Conservation (phyloP, 1,140 invertebrate species). For the Triops cancriformis region DNA sequence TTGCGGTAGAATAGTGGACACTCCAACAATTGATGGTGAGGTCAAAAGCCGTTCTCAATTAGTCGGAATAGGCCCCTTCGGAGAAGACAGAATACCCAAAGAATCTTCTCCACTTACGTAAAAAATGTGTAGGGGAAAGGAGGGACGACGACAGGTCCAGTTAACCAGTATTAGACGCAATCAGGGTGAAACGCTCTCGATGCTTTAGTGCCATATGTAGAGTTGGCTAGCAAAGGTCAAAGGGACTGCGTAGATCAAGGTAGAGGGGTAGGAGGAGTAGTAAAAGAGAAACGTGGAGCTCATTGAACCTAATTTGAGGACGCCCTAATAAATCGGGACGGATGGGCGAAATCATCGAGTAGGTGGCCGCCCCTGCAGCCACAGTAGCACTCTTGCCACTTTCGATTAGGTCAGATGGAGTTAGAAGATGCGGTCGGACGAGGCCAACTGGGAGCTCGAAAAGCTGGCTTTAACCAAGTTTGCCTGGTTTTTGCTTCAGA, state of each 20-base stretch:
- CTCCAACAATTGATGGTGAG: neutral
- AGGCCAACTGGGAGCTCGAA: no score
- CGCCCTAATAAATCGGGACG: neutral
- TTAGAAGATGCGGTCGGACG: neutral
- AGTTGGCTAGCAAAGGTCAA: neutral
- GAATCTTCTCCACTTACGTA: constrained; percentile 1
- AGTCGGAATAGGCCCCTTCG: neutral
- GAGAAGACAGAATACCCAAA: neutral
- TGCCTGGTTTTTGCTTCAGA: neutral
- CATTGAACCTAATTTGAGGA: neutral
- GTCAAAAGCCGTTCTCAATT: constrained; percentile 10
- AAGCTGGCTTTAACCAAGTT: no score
- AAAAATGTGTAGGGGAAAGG: neutral
- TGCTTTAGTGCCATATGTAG: neutral
- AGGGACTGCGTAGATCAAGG: neutral
- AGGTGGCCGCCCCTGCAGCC: neutral
- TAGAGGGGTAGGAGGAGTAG: neutral
- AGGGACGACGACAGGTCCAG: neutral
- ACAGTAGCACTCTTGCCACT: neutral
- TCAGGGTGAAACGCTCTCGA: neutral
- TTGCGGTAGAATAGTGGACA: constrained; percentile 10
- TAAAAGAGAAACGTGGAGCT: neutral
- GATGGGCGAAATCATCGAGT: no score
- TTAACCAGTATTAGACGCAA: constrained; percentile 6
- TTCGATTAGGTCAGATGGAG: neutral